A percentile compares a stretch with the other conserved stretches of the same genome.
These are phyloP conservation scores for Solen grandis DNA, from an alignment of 1,140 invertebrate species.

Conservation along the genomic window DNA sequence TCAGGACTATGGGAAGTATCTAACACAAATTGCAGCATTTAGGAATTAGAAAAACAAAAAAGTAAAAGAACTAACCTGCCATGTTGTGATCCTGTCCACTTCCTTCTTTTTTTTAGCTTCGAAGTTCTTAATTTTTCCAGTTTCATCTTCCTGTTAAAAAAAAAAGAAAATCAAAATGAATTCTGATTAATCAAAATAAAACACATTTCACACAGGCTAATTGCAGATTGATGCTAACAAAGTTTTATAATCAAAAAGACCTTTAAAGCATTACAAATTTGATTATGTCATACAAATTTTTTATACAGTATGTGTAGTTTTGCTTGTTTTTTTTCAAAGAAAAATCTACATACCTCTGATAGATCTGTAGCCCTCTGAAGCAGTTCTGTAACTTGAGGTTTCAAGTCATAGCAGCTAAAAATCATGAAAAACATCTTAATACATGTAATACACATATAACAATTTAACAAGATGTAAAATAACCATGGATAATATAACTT, in stretches of 20 bases:
- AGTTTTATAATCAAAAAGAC: too few relatives aligned
- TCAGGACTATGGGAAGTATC: too few relatives aligned
- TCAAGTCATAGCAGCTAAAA: constrained; percentile 72
- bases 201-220: too few relatives aligned
- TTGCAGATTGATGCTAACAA: too few relatives aligned
- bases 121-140: constrained; percentile 72
- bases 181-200: neutral
- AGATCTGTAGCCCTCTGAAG: constrained; percentile 60
- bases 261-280: too few relatives aligned
- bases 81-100: constrained; percentile 65
- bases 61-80: constrained; percentile 68
- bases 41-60: too few relatives aligned
- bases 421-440: neutral
- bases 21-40: too few relatives aligned
- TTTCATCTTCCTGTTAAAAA: constrained; percentile 68
- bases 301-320: too few relatives aligned
- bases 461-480: too few relatives aligned
- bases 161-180: constrained; percentile 29
- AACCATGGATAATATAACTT: too few relatives aligned
- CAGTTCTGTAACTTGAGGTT: constrained; percentile 60
- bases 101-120: constrained; percentile 73
- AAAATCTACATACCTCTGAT: constrained; percentile 64
- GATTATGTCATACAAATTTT: too few relatives aligned
- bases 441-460: neutral
- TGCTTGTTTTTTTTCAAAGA: too few relatives aligned